Base-by-base conservation (phyloP, 1,140 invertebrate species). In the Neotoxoptera formosana region DNA sequence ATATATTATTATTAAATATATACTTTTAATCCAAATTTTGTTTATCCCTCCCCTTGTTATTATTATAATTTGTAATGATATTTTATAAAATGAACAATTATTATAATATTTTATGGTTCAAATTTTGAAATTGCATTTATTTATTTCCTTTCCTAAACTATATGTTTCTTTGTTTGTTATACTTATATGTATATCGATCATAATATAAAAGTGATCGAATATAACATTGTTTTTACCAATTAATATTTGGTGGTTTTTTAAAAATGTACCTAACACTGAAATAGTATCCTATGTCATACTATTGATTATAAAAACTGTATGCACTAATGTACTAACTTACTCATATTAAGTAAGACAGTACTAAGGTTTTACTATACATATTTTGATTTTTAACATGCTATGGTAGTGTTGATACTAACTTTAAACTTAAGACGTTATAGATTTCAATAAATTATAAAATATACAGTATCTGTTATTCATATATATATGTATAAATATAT, bases 81-180 rank as follows among this genome's bases (percentile, higher is more conserved):
- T 91, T 91, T 91, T 91, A 91, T 91, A 91, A 91, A 91, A 91
- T 81, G 90, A 81, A 81, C 90, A 91, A 91, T 91, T 88, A 88
- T 88, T 91, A 91, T 91, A 91, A 67, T 91, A 91, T 81, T 91
- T 91, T 81, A 91, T 91, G 90, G 90, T 91, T 91, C 90, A 67
- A 91, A 91, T 56, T 30, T 90, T 91, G 45, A 81, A 45, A 20
- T 30, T 6, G 25, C 1, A 4, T 91, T 60, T 60, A 45, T 90
- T 53, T 90, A 41, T 67, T 88, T 89, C 14, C 2, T 88, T n/a
- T 41, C 17, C 84, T 7, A 14, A 21, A 47, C 36, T 87, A 87
- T 25, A 87, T 17, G 7, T 48, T 48, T 0, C 21, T 47, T 87
- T 47, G 2, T 23, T n/a, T 23, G 4, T 34, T 34, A 30, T 20